Percentiles rank a stretch among this genome's conserved stretches.
Evolutionary conservation across 2,888 invertebrate genomes (phyloP).

Genomic region (Dryomyza anilis): DNA sequence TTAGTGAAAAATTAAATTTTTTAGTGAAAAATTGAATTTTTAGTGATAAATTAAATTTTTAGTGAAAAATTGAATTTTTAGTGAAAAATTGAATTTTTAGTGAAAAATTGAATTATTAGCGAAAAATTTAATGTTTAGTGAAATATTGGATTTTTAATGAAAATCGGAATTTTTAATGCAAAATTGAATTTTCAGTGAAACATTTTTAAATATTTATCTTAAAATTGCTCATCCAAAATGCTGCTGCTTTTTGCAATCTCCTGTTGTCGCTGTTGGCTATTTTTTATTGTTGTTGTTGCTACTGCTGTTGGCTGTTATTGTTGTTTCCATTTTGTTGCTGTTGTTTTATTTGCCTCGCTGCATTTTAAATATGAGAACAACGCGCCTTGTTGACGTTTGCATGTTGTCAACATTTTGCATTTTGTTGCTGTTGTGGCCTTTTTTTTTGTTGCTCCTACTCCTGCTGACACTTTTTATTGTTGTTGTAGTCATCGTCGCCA

Average conservation of each 20-base stretch:
- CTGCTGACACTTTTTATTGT: neutral
- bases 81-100: too few species aligned
- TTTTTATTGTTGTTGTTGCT: neutral
- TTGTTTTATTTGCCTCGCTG: constrained; percentile 17
- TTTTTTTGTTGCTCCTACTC: constrained; percentile 36
- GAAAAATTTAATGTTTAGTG: too few species aligned
- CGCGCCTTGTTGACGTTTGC: constrained; percentile 31
- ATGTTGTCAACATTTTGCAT: constrained; percentile 46
- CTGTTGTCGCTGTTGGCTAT: neutral
- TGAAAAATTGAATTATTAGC: too few species aligned
- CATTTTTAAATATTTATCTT: too few species aligned
- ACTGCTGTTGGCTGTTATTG: neutral
- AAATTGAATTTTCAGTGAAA: too few species aligned
- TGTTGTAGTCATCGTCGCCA: constrained; percentile 1
- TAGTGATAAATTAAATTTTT: too few species aligned
- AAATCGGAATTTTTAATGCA: too few species aligned
- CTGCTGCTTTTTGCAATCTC: neutral
- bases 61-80: too few species aligned
- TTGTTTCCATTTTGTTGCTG: neutral
- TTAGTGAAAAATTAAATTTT: too few species aligned
- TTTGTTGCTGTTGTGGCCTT: constrained; percentile 15
- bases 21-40: too few species aligned
- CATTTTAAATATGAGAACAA: constrained; percentile 50
- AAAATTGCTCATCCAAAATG: too few species aligned
- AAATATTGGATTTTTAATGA: too few species aligned